A percentile compares a stretch with the other conserved stretches of the same genome.
phyloP scores from a whole-genome alignment of 2,888 invertebrate genomes.

The Ectemnius cavifrons region DNA sequence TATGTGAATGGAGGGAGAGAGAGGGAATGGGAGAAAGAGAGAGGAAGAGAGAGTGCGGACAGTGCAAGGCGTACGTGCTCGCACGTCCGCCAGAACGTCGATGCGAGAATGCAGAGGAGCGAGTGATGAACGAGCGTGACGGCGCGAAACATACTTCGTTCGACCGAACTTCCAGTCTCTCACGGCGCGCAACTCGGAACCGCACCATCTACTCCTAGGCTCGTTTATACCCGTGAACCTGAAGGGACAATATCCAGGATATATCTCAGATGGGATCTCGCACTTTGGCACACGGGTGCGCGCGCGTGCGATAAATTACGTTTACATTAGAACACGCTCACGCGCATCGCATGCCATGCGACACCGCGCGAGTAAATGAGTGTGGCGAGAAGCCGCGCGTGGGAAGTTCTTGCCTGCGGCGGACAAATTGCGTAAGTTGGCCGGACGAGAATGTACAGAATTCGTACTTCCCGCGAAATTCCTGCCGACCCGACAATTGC shows the following conservation, averaged over 20 bases:
- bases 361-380: conserved; percentile 29
- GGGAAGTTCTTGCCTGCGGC: conserved; percentile 47
- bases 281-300: no score
- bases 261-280: conserved; percentile 5
- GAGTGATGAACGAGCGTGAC: conserved; percentile 38
- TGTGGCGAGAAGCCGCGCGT: conserved; percentile 40
- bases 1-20: conserved; percentile 20
- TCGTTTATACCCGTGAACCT: not conserved
- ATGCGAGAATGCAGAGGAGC: not conserved
- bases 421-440: conserved; percentile 58
- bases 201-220: conserved; percentile 15
- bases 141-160: conserved; percentile 19
- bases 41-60: conserved; percentile 5
- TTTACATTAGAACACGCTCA: not conserved
- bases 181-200: conserved; percentile 15
- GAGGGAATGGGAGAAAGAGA: no score
- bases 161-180: no score
- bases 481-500: conserved; percentile 8
- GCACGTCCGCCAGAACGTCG: not conserved
- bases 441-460: conserved; percentile 46
- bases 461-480: conserved; percentile 39
- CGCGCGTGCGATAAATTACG: conserved; percentile 9
- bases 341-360: conserved; percentile 2
- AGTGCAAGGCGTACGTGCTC: conserved; percentile 11
- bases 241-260: not conserved